Conservation (phyloP, 2,797 vertebrate species). For the Hippopotamyrus pictus region DNA sequence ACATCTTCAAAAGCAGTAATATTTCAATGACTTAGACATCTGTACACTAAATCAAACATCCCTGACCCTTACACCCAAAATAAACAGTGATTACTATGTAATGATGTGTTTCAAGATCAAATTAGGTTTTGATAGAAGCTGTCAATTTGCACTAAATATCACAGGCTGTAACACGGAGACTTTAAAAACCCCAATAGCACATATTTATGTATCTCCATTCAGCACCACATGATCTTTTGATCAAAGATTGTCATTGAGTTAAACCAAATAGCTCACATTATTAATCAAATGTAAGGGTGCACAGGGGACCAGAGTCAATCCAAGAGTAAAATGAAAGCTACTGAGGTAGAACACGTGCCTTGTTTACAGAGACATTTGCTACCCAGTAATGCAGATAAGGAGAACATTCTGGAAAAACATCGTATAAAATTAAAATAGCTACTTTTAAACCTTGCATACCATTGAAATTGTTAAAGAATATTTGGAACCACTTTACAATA, state of each 20-base stretch:
- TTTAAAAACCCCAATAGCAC: background rate
- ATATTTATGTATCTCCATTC: background rate
- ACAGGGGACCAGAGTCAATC: background rate
- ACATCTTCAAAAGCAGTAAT: background rate
- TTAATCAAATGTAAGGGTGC: background rate
- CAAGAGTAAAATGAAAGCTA: background rate
- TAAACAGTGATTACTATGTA: slow-evolving; percentile 8
- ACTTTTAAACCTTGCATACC: background rate
- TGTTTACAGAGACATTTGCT: background rate
- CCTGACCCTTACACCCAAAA: background rate
- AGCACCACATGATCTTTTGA: background rate
- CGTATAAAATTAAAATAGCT: background rate
- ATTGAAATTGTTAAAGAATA: background rate
- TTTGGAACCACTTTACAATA: background rate
- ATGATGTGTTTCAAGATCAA: background rate
- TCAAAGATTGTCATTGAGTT: background rate
- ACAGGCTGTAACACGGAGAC: background rate
- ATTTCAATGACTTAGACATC: slow-evolving; percentile 7
- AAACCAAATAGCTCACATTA: background rate
- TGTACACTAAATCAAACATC: background rate
- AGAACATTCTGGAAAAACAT: background rate
- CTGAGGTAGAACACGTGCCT: background rate
- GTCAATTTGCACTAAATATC: background rate
- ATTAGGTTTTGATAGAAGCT: background rate
- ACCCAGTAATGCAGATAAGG: background rate